Percentiles rank a stretch among this genome's conserved stretches.
Conservation (phyloP, 1,140 invertebrate species). For the roundworm (Caenorhabditis elegans) region WBcel235 BX284605.5:10486501-10487000, state of each 20-base stretch:
- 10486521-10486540: constrained; percentile 88
- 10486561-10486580: constrained; percentile 87
- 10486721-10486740: constrained; percentile 7
- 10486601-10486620: constrained; percentile 90
- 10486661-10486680: constrained; percentile 70
- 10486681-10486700: not conserved
- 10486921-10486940: constrained; percentile 69
- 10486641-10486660: constrained; percentile 93
- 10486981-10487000: constrained; percentile 69
- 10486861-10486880: constrained; percentile 68
- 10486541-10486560: constrained; percentile 91
- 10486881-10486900: constrained; percentile 69
- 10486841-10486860: constrained; percentile 76
- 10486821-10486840: constrained; percentile 96
- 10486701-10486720: not conserved
- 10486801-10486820: constrained; percentile 99
- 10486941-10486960: constrained; percentile 67
- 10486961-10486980: constrained; percentile 69
- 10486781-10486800: constrained; percentile 87
- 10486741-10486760: constrained; percentile 48
- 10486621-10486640: constrained; percentile 91
- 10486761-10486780: constrained; percentile 87
- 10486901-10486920: constrained; percentile 69
- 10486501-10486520: constrained; percentile 85
- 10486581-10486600: constrained; percentile 93